Percentiles rank a stretch among this genome's conserved stretches.
Evolutionary conservation across 2,113 vertebrate genomes (phyloP).

Genomic region (Tragulus kanchil): DNA sequence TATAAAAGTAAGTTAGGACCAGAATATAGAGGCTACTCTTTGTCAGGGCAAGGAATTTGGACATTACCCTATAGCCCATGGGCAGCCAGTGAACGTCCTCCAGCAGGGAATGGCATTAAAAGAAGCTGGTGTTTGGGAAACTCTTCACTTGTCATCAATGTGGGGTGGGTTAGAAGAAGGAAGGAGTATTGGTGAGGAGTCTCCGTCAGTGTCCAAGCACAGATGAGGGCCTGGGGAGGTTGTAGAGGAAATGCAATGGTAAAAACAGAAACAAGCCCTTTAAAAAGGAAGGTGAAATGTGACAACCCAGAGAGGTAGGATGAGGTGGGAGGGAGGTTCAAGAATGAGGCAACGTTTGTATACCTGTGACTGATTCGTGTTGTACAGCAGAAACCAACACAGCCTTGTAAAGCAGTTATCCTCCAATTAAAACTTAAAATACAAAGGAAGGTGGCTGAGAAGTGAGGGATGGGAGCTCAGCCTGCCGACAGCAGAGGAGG

Average conservation of each 20-base stretch:
- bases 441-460: not conserved
- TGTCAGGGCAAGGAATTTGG: not conserved
- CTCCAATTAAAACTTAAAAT: not conserved
- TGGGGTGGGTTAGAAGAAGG: not conserved
- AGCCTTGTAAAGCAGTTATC: not conserved
- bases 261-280: not conserved
- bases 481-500: not conserved
- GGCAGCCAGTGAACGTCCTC: not conserved
- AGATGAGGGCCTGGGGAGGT: not conserved
- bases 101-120: not conserved
- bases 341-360: not conserved
- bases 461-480: not conserved
- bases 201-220: not conserved
- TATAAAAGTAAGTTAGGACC: constrained; percentile 22
- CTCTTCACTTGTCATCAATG: not conserved
- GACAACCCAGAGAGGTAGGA: no score
- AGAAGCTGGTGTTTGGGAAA: not conserved
- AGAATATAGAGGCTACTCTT: not conserved
- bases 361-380: not conserved
- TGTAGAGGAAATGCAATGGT: not conserved
- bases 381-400: not conserved
- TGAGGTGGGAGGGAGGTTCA: not conserved
- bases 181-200: not conserved
- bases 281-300: not conserved
- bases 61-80: not conserved